These are phyloP conservation scores for Cossypha niveicapilla DNA, from an alignment of 2,797 vertebrate genomes.

Conservation along the genomic window DNA sequence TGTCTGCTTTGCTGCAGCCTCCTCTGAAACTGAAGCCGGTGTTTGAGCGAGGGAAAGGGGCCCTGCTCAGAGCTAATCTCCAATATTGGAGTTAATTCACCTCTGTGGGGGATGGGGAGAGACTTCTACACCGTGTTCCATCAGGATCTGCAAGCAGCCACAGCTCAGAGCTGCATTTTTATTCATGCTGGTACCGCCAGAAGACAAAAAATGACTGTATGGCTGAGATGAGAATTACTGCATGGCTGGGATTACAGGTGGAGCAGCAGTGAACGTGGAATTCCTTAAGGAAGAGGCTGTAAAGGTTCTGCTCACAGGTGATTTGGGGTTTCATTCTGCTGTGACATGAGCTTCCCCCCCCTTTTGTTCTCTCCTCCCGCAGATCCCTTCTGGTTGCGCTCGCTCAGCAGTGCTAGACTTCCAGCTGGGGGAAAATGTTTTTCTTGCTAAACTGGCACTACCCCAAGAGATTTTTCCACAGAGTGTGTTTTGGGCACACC, in stretches of 20 bases:
- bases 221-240: not conserved
- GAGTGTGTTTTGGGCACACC: constrained; percentile 63
- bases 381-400: not conserved
- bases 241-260: not conserved
- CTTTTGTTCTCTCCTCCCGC: not conserved
- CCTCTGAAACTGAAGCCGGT: not conserved
- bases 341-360: not conserved
- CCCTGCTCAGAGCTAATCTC: not conserved
- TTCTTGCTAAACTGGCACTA: constrained; percentile 47
- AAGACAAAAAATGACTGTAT: not conserved
- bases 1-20: not conserved
- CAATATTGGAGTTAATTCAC: not conserved
- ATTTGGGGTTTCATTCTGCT: not conserved
- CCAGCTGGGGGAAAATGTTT: constrained; percentile 52
- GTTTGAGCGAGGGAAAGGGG: not conserved
- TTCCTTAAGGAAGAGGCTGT: not conserved
- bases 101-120: not conserved
- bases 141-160: not conserved
- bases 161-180: not conserved
- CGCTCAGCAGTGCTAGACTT: not conserved
- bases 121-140: not conserved
- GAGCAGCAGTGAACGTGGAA: rapidly evolving
- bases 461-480: constrained; percentile 44
- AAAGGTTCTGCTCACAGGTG: not conserved
- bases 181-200: not conserved